Conservation (phyloP, 2,888 invertebrate genomes). For the Pyrochroa serraticornis region DNA sequence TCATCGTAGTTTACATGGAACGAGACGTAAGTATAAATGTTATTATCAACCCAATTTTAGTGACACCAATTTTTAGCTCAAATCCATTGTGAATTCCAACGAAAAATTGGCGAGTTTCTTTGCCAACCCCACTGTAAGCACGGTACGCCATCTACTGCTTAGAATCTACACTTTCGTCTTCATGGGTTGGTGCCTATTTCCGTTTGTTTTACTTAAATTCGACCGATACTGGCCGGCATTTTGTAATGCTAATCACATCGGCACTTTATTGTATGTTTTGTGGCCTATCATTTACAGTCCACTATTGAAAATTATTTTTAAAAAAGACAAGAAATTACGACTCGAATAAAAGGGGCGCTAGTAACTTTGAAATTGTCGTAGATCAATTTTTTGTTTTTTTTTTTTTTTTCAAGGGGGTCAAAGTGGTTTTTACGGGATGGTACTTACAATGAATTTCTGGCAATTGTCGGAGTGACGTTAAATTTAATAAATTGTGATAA, state of each 20-base stretch:
- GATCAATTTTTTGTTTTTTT: no score
- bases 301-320: conserved; percentile 30
- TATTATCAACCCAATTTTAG: not conserved
- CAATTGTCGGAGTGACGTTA: no score
- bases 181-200: conserved; percentile 82
- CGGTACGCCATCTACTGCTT: conserved; percentile 64
- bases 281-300: conserved; percentile 69
- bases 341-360: no score
- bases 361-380: no score
- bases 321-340: not conserved
- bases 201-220: conserved; percentile 75
- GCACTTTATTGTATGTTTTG: conserved; percentile 69
- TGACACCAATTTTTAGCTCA: conserved; percentile 58
- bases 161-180: conserved; percentile 79
- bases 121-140: conserved; percentile 53
- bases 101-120: conserved; percentile 60
- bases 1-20: conserved; percentile 83
- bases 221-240: conserved; percentile 72
- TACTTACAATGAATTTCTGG: no score
- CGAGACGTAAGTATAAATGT: conserved; percentile 70
- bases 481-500: no score
- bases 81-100: conserved; percentile 63
- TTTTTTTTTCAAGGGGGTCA: no score
- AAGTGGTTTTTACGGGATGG: no score
- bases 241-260: conserved; percentile 69